Base-by-base conservation (phyloP, 2,888 invertebrate species). In the Herminia tarsipennalis region DNA sequence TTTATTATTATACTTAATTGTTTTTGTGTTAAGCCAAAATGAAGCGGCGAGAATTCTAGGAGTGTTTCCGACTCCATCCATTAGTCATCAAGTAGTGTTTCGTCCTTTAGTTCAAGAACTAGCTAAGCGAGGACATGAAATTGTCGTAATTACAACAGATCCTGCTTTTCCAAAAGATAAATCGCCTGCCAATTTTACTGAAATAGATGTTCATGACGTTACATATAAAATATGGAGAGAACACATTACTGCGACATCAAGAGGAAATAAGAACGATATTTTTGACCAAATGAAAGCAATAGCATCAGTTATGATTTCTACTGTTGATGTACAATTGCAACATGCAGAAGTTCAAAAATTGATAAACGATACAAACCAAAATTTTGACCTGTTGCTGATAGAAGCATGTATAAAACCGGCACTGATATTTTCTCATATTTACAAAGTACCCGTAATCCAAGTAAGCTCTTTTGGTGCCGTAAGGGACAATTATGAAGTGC, bases 11-110 rank as follows among this genome's bases (percentile, higher is more conserved):
- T 14, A 14, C 18, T 3, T 27, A 18, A 2, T 25, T 4, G 2
- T 25, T 8, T 10, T 27, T 40, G 2, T 14, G 42, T 5, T 50
- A n/a, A 29, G 12, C 6, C 21, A 14, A 3, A 45, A 8, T 41
- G 56, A 72, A 16, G 45, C 66, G 0, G 70, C 66, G 1, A 67
- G 48, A 45, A 73, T 74, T 8, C 32, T 75, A 5, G 67, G 45
- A 5, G 56, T 88, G 0, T 72, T 84, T 27, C 79, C 91, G 0
- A 61, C 69, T 1, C 81, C 91, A 0, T 86, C 88, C 0, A 76
- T 88, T 20, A 92, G 92, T 38, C 92, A 92, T 50, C 91, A 92
- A 66, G 67, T 87, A 0, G 81, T 86, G 0, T 90, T 79, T 41
- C 71, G 83, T 9, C 70, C 80, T 1, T 40, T 92, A 2, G 78